phyloP scores from a whole-genome alignment of 2,113 vertebrate species.

The Myrmophylax atrothorax region DNA sequence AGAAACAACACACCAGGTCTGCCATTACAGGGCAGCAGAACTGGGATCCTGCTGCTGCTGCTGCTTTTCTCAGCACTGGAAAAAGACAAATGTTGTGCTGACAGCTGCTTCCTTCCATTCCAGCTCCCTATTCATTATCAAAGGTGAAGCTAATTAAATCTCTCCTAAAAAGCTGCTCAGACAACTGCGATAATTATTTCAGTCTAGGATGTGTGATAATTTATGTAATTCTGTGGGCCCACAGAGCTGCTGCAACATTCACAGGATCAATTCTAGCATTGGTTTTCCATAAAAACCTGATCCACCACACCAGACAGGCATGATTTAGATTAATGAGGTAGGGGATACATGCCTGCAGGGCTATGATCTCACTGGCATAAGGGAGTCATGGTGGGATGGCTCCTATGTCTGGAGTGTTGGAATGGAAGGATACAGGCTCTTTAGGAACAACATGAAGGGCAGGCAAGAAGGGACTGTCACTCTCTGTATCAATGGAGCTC shows the following conservation, averaged over 20 bases:
- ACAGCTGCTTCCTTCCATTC: slow-evolving; percentile 29
- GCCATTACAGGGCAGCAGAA: background rate
- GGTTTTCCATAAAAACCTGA: slow-evolving; percentile 36
- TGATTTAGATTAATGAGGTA: slow-evolving; percentile 18
- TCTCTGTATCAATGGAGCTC: background rate
- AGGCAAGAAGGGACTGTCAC: background rate
- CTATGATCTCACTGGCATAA: background rate
- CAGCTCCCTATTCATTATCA: slow-evolving; percentile 32
- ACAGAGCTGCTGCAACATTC: background rate
- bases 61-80: background rate
- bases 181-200: slow-evolving; percentile 19
- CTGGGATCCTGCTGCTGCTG: background rate
- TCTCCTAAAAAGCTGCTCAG: slow-evolving; percentile 20
- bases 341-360: background rate
- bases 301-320: background rate
- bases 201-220: slow-evolving; percentile 14
- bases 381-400: background rate
- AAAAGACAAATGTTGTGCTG: slow-evolving; percentile 1
- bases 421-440: background rate
- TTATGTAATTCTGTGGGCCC: slow-evolving; percentile 10
- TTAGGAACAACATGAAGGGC: background rate
- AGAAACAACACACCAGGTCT: background rate
- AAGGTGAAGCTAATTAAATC: slow-evolving; percentile 47
- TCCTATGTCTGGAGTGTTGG: background rate
- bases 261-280: background rate